Base-by-base conservation (phyloP, 2,113 vertebrate genomes). In the Manacus vitellinus region DNA sequence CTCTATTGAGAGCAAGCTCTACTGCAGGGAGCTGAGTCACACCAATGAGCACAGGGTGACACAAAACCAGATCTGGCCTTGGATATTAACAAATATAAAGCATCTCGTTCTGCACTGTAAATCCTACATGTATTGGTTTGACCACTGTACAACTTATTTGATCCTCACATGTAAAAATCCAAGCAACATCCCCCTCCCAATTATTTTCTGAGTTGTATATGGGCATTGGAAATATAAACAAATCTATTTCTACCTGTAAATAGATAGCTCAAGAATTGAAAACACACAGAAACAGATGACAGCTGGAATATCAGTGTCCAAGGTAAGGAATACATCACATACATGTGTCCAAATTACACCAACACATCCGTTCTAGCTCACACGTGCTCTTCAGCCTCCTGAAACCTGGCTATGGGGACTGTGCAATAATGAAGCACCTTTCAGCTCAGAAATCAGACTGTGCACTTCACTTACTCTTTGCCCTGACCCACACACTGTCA, bases 281-380 rank as follows among this genome's bases (percentile, higher is more conserved):
- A 84, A 49, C 41, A 56, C 30, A 35, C 16, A 12, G 1, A 68
- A 55, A 35, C 3, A 52, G 5, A 37, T 27, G 27, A 43, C 23
- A 85, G 55, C 6, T 58, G 62, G 44, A 66, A 85, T 28, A n/a
- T 12, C 78, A 37, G 3, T 8, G 21, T 30, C 51, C 55, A 55
- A 24, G 1, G 28, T 22, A 58, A 82, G 39, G 59, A 66, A 74
- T 0, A 27, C 6, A 46, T 8, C 54, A 19, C 25, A 22, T 8
- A 49, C 1, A 7, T 21, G 51, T 0, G 5, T 14, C 14, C 27
- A 47, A 30, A 43, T 46, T 35, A 68, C 47, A 37, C 31, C 0
- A 7, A 56, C 68, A 71, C 14, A 4, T 5, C 73, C 0, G 2
- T 10, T 30, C 31, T 15, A 35, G 58, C 58, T 85, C 37, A 61